phyloP scores from a whole-genome alignment of 2,113 vertebrate genomes.

The Hippopotamus amphibius region DNA sequence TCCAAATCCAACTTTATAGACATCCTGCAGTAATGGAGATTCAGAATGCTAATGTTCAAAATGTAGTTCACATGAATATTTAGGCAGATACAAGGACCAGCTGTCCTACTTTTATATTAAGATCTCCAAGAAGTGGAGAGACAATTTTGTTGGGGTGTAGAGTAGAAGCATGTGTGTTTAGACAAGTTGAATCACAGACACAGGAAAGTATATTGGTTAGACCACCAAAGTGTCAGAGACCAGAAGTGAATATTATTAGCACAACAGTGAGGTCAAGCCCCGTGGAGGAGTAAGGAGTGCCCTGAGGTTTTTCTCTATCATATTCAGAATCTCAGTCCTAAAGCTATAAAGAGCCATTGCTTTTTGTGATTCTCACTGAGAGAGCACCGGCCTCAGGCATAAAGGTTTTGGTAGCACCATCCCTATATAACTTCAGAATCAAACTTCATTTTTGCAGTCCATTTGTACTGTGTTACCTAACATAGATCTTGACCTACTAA shows the following conservation, averaged over 20 bases:
- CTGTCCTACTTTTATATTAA: not conserved
- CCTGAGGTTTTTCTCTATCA: not conserved
- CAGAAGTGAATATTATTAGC: not conserved
- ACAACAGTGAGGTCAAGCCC: not conserved
- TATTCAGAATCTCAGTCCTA: not conserved
- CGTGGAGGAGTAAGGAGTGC: not conserved
- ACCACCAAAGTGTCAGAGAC: not conserved
- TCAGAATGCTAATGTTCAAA: not conserved
- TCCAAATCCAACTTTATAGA: constrained; percentile 10
- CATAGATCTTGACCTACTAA: not conserved
- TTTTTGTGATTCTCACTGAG: not conserved
- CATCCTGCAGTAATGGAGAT: not conserved
- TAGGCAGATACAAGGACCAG: not conserved
- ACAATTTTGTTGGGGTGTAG: not conserved
- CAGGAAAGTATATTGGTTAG: not conserved
- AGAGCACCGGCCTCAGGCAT: not conserved
- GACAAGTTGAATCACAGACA: not conserved
- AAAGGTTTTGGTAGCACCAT: not conserved
- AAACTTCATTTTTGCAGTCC: not conserved
- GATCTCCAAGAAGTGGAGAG: not conserved
- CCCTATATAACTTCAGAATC: not conserved
- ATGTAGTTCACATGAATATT: constrained; percentile 25
- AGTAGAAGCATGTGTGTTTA: not conserved
- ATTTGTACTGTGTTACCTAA: not conserved
- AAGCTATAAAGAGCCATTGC: not conserved